Evolutionary conservation across 2,797 vertebrate genomes (phyloP).

Genomic region (Florisuga fusca): DNA sequence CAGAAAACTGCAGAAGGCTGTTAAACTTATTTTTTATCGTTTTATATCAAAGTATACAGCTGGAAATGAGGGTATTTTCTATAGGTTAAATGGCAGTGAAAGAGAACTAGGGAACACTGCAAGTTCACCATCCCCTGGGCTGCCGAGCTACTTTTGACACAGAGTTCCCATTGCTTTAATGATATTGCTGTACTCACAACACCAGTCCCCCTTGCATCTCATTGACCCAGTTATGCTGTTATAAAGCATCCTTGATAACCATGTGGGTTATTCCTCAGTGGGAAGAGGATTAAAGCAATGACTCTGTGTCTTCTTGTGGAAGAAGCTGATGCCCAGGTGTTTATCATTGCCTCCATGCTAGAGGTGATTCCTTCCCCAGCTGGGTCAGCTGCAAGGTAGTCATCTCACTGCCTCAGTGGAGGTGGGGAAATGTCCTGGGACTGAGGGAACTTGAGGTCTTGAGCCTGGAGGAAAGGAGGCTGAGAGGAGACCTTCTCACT

Average conservation of each 20-base stretch:
- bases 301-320: not conserved
- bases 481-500: no score
- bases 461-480: no score
- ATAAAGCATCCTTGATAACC: not conserved
- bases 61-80: not conserved
- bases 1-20: constrained; percentile 32
- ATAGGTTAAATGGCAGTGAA: not conserved
- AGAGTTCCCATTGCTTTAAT: not conserved
- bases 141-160: not conserved
- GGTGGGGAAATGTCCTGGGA: not conserved
- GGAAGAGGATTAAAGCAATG: not conserved
- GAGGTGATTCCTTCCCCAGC: not conserved
- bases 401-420: not conserved
- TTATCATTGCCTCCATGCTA: not conserved
- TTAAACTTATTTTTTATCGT: constrained; percentile 30
- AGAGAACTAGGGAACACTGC: not conserved
- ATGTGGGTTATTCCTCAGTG: not conserved
- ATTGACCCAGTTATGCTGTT: not conserved
- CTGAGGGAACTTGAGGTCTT: no score
- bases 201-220: fast-evolving
- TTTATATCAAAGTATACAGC: constrained; percentile 30
- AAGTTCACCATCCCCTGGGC: not conserved
- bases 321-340: not conserved
- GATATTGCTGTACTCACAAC: not conserved
- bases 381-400: not conserved